Evolutionary conservation across 2,888 invertebrate species (phyloP), one percentile per base, ranked within the genome.

Genomic region (Noctua fimbriata): DNA sequence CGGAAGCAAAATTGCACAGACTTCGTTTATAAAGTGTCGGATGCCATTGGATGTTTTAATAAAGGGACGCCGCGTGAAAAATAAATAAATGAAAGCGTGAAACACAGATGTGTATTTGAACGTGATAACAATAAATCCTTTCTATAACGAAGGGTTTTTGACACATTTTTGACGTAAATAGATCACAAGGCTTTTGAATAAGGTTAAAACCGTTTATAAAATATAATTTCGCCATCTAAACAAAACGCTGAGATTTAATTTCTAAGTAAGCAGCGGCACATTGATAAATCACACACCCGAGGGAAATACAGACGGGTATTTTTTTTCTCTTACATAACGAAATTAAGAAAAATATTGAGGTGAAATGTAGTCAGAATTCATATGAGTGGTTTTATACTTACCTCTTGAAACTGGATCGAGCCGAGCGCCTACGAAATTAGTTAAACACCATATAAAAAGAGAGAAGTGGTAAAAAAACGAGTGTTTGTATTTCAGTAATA

Each of bases 121-220:
- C 66, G 58, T 49, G 72, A 63, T 66, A 70, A 80, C 60, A 84
- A 85, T 78, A 86, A 81, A 86, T 76, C 49, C 58, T 73, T 78
- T 49, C n/a, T 60, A 78, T 67, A 60, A 63, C 71, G 47, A 79
- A 44, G 47, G 72, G 55, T 73, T 72, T 67, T 63, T 63, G 63
- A 69, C 60, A 69, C 69, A 73, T 72, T 81, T 81, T 72, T 75
- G 67, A 76, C 79, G 55, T 36, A 71, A 82, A 82, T 74, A 69
- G 63, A 79, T 76, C 73, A 78, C 58, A 66, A 28, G 21, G 65
- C 58, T 79, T 75, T 70, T 65, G 36, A 81, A 74, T 78, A 65
- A 44, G 32, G 28, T 47, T 60, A 36, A 52, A 69, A 76, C 49
- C 41, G 28, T 67, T 71, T 73, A 55, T 41, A 72, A 70, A 79